A percentile compares a stretch with the other conserved stretches of the same genome.
Conservation (phyloP, 2,797 vertebrate genomes). For the Crenichthys baileyi region DNA sequence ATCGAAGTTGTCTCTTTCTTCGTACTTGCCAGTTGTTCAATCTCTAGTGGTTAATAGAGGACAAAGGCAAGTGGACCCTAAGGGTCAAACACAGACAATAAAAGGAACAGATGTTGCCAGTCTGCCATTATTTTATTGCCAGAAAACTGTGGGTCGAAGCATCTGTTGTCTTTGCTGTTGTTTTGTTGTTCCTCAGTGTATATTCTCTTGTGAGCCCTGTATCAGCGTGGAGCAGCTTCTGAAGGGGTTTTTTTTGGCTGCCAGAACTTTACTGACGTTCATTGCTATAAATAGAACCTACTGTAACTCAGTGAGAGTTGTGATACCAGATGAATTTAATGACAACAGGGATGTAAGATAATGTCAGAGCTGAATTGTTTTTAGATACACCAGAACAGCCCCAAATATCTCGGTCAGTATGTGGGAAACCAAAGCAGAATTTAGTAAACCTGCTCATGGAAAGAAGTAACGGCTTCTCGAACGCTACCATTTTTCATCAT, state of each 20-base stretch:
- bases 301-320: constrained; percentile 57
- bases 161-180: constrained; percentile 74
- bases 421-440: constrained; percentile 6
- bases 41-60: constrained; percentile 58
- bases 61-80: constrained; percentile 67
- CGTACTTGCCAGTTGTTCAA: constrained; percentile 71
- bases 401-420: background rate
- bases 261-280: constrained; percentile 73
- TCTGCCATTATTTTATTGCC: constrained; percentile 65
- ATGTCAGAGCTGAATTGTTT: constrained; percentile 24
- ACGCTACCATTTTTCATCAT: background rate
- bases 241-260: constrained; percentile 62
- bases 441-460: background rate
- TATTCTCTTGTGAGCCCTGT: constrained; percentile 40
- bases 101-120: constrained; percentile 70
- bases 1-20: constrained; percentile 34
- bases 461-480: background rate
- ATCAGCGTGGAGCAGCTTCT: constrained; percentile 52
- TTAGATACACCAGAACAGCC: constrained; percentile 6
- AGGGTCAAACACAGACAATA: constrained; percentile 50
- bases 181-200: constrained; percentile 41
- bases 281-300: constrained; percentile 77
- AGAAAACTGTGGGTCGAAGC: constrained; percentile 58
- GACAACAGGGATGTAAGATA: constrained; percentile 20
- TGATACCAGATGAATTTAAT: constrained; percentile 47